Base-by-base conservation (phyloP, 2,888 invertebrate genomes). In the Napeogenes inachia region DNA sequence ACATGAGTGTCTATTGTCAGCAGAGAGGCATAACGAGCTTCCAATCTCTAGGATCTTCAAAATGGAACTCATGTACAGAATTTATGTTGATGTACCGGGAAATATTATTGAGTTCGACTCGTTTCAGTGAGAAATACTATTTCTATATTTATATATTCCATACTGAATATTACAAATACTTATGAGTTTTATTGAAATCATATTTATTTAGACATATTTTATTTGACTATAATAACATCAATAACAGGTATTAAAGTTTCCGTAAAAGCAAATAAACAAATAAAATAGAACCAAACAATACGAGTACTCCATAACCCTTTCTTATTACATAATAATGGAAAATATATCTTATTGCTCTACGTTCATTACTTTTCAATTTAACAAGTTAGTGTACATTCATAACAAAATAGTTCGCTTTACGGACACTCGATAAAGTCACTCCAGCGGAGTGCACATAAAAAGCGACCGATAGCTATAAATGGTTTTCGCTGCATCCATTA, bases 401-500 rank as follows among this genome's bases (percentile, higher is more conserved):
- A 69, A 62, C 69, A 70, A 69, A 69, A 66, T 55, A 58, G 13
- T 47, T 54, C 50, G 46, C 68, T 60, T 65, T 62, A 60, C 61
- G 64, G 64, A 61, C 62, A 69, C 71, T 71, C 74, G 72, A 75
- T 76, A 75, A 75, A 70, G 71, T 70, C 71, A 73, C 72, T 77
- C 71, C 68, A 73, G 74, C 70, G 71, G 71, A 80, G 74, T 76
- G 79, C 72, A 73, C 75, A 76, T 81, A 80, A 82, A 80, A 80
- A 76, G 70, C 73, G 73, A 77, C 75, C 74, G 73, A 76, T 78
- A 73, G 75, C 80, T 75, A 82, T 83, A 81, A 82, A 84, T 80
- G 81, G 79, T 76, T 81, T 83, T 80, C 79, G 76, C 76, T 82
- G 84, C 86, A 83, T 86, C 84, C 87, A 87, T 86, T 87, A 85